Base-by-base conservation (phyloP, 2,797 vertebrate genomes). In the Coranthus polyacanthus region DNA sequence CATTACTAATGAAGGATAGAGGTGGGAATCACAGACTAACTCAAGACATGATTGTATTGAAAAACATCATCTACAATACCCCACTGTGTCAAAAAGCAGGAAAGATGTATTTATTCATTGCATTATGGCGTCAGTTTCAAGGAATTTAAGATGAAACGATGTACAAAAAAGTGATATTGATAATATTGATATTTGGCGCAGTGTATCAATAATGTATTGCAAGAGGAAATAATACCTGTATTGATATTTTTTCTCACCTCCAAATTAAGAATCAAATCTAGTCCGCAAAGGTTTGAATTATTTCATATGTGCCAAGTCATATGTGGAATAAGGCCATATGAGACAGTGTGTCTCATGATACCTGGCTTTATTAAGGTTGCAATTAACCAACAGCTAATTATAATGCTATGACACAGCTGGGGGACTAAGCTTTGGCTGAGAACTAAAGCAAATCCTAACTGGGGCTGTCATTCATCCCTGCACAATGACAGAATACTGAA, bases 371-470 rank as follows among this genome's bases (percentile, higher is more conserved):
- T 89, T 90, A 90, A 86, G 81, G 73, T 36, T 63, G 64, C 84
- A 92, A 93, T 93, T 92, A 93, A 87, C 79, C 78, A 85, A 62
- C 57, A 75, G 84, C 90, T 92, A 91, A 94, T 92, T 94, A 91
- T 87, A 84, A 82, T 55, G 53, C 68, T 73, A 53, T 68, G 81
- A 64, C 81, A 63, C 92, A 93, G 89, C 92, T 92, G 91, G 81
- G 54, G 82, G 82, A 68, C 47, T 43, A 51, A 38, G 63, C 46
- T 46, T 69, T 42, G 74, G 50, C 64, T 65, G 68, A 60, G 62
- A 73, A 78, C 47, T 51, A 55, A 81, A 74, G 79, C 72, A 68
- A 78, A 79, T 75, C 42, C 52, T 66, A 81, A 79, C 53, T 18
- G 73, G 68, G 63, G 41, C 69, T 61, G 72, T 70, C 61, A 74